These are phyloP conservation scores for Muscicapa comitata DNA, from an alignment of 2,797 vertebrate species.

Conservation along the genomic window DNA sequence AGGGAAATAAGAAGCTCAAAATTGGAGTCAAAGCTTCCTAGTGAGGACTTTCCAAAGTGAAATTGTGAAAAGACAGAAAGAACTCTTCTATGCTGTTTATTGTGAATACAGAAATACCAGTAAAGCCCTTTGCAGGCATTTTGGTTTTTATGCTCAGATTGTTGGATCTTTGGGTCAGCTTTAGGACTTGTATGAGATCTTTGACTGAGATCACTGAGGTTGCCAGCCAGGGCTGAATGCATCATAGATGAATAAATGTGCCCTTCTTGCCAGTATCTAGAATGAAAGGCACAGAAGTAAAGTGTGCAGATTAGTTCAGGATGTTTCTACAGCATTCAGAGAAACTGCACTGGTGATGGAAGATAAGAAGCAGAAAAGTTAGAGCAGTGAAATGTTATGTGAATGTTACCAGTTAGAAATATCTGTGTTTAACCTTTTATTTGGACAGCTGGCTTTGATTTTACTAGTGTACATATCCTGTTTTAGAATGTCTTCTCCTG, in stretches of 20 bases:
- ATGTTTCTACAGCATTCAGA: neutral
- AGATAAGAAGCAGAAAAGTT: neutral
- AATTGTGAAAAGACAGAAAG: neutral
- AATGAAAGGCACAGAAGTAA: neutral
- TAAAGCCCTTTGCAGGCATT: neutral
- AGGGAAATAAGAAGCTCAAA: neutral
- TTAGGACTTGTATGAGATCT: neutral
- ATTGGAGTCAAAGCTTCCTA: neutral
- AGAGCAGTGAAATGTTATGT: neutral
- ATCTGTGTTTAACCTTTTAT: neutral
- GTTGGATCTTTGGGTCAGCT: neutral
- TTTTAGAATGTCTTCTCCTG: neutral
- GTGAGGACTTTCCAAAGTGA: neutral
- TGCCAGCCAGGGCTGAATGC: neutral
- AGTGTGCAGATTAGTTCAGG: neutral
- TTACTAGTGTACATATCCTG: neutral
- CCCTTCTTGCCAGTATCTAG: neutral
- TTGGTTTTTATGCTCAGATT: neutral
- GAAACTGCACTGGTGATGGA: neutral
- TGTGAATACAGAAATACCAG: neutral
- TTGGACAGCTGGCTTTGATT: neutral
- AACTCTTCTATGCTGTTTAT: neutral
- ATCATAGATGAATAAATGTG: neutral
- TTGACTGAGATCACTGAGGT: neutral
- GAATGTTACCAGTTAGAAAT: neutral